Evolutionary conservation across 2,797 vertebrate genomes (phyloP).

Genomic region (Rhinophrynus dorsalis): DNA sequence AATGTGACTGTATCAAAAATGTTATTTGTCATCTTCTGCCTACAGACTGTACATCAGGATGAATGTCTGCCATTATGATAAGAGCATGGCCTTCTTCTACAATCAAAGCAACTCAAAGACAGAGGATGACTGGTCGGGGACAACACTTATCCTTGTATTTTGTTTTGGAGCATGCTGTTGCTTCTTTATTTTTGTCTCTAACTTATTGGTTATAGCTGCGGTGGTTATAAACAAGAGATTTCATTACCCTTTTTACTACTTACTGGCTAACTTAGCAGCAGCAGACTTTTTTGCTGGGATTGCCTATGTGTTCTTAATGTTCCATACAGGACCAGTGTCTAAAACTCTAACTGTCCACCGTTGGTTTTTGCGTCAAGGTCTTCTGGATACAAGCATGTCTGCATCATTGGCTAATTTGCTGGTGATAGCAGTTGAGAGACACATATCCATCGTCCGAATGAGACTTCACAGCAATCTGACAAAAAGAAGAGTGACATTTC

Average conservation of each 20-base stretch:
- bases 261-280: conserved; percentile 90
- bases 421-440: conserved; percentile 92
- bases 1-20: neutral
- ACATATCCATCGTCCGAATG: conserved; percentile 91
- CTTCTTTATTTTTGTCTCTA: conserved; percentile 91
- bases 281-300: conserved; percentile 95
- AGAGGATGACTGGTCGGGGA: conserved; percentile 71
- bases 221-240: conserved; percentile 91
- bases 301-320: conserved; percentile 95
- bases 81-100: conserved; percentile 91
- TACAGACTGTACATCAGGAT: conserved; percentile 74
- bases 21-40: neutral
- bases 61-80: conserved; percentile 81
- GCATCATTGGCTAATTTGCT: conserved; percentile 91
- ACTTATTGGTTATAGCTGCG: conserved; percentile 88
- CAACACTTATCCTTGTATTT: conserved; percentile 77
- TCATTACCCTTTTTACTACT: conserved; percentile 96
- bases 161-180: conserved; percentile 89
- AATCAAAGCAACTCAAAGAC: conserved; percentile 71
- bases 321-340: conserved; percentile 86
- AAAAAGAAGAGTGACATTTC: conserved; percentile 87
- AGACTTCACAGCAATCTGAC: conserved; percentile 93
- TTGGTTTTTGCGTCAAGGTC: conserved; percentile 92
- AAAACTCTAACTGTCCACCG: conserved; percentile 77
- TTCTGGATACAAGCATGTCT: conserved; percentile 89